A percentile compares a stretch with the other conserved stretches of the same genome.
Evolutionary conservation across 2,797 vertebrate species (phyloP).

Genomic region (Staurois parvus): DNA sequence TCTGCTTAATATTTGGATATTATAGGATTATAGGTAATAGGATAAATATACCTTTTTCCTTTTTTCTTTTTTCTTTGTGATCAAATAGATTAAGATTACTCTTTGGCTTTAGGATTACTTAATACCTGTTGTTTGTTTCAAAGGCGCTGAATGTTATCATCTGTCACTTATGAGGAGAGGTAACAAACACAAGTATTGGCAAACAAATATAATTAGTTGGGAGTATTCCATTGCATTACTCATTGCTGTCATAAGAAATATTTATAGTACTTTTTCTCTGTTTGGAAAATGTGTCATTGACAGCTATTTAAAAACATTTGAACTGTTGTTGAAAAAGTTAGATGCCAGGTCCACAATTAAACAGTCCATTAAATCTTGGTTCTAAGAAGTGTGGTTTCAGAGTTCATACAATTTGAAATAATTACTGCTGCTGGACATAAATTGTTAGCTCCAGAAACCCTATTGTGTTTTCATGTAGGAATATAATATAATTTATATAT

Average conservation of each 20-base stretch:
- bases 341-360: conserved; percentile 25
- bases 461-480: not conserved
- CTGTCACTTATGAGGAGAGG: conserved; percentile 38
- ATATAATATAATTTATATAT: too few species aligned
- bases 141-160: conserved; percentile 45
- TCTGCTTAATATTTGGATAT: not conserved
- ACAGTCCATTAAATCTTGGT: conserved; percentile 30
- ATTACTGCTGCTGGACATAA: conserved; percentile 6
- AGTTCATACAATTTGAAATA: conserved; percentile 36
- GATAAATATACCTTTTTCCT: too few species aligned
- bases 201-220: conserved; percentile 51
- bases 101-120: conserved; percentile 6
- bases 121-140: conserved; percentile 32
- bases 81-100: not conserved
- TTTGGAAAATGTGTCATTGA: conserved; percentile 51
- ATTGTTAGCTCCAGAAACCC: not conserved
- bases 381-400: conserved; percentile 26
- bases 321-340: conserved; percentile 13
- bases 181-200: conserved; percentile 31
- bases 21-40: not conserved
- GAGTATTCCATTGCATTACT: conserved; percentile 53
- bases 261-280: conserved; percentile 54
- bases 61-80: not conserved
- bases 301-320: conserved; percentile 47
- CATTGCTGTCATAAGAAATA: conserved; percentile 54